A percentile compares a stretch with the other conserved stretches of the same genome.
Conservation (phyloP, 2,113 vertebrate species). For the Passerina amoena region DNA sequence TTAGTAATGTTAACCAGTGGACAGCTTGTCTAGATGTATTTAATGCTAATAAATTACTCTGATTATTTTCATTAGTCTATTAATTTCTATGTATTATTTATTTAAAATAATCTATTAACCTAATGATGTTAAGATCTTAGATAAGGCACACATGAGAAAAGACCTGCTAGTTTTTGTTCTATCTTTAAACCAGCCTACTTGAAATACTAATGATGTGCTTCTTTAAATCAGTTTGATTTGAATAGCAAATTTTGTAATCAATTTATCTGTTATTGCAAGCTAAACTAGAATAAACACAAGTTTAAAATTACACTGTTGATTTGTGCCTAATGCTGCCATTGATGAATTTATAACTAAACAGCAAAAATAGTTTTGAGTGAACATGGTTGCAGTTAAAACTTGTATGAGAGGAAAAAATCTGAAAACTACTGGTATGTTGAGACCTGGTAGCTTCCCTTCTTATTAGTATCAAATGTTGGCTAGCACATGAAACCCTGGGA, state of each 20-base stretch:
- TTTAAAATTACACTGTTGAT: neutral
- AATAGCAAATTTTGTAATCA: neutral
- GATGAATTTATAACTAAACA: neutral
- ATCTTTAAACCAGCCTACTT: neutral
- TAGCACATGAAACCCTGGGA: neutral
- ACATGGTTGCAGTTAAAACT: rapidly evolving
- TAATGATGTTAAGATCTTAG: neutral
- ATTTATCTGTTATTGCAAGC: neutral
- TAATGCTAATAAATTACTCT: neutral
- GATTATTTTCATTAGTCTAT: neutral
- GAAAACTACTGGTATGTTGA: neutral
- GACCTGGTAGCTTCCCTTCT: neutral
- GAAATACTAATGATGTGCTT: neutral
- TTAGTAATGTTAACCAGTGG: neutral
- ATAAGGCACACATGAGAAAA: neutral
- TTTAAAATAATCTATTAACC: neutral
- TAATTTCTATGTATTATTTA: neutral
- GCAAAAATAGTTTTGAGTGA: neutral
- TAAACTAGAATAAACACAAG: neutral
- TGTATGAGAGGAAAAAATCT: neutral
- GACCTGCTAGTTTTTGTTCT: neutral
- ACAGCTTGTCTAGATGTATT: neutral
- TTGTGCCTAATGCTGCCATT: neutral
- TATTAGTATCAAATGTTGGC: neutral
- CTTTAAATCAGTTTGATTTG: neutral